phyloP scores from a whole-genome alignment of 2,797 vertebrate genomes.

The Numenius phaeopus region DNA sequence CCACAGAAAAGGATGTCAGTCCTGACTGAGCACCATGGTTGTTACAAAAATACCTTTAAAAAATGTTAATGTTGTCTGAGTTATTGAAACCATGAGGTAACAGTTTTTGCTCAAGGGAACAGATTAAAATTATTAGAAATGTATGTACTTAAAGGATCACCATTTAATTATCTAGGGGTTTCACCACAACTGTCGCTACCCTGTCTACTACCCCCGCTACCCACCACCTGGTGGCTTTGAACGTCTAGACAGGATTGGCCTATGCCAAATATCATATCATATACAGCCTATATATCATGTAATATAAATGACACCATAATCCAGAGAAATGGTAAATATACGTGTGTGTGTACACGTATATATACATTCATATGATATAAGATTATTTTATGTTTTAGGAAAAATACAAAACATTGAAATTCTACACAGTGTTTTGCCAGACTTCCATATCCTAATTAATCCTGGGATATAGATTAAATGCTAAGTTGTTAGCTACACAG shows the following conservation, averaged over 20 bases:
- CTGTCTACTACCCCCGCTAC: too few relatives aligned
- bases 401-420: not conserved
- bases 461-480: not conserved
- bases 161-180: not conserved
- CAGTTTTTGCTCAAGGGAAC: not conserved
- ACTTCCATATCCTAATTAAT: not conserved
- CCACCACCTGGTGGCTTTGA: not conserved
- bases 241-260: not conserved
- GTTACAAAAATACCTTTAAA: not conserved
- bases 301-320: not conserved
- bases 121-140: not conserved
- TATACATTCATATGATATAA: not conserved
- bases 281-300: not conserved
- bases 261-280: not conserved
- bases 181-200: not conserved
- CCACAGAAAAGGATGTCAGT: not conserved
- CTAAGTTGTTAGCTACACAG: not conserved
- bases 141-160: not conserved
- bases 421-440: not conserved
- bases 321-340: not conserved
- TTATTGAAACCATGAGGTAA: not conserved
- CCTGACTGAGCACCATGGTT: not conserved
- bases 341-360: rapidly evolving
- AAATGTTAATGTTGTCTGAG: not conserved
- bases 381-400: not conserved